These are phyloP conservation scores for Charadrius vociferus DNA, from an alignment of 2,113 vertebrate species.

Conservation along the genomic window DNA sequence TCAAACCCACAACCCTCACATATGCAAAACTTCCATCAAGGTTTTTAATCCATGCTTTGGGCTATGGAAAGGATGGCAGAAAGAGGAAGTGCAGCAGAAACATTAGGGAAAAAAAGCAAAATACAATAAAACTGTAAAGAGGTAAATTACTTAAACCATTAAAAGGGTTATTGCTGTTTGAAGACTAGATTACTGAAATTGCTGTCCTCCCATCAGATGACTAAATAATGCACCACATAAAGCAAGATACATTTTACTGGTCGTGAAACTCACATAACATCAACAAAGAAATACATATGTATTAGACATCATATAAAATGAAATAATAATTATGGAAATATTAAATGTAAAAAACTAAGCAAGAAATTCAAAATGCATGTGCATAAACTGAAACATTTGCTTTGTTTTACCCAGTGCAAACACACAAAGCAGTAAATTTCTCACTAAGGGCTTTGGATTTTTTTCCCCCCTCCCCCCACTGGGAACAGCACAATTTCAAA, in stretches of 20 bases:
- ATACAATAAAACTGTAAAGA: neutral
- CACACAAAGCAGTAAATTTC: slow-evolving; percentile 50
- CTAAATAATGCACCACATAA: slow-evolving; percentile 64
- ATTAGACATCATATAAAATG: slow-evolving; percentile 45
- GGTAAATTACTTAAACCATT: slow-evolving; percentile 30
- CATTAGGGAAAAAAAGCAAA: neutral
- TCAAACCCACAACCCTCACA: neutral
- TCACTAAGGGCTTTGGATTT: neutral
- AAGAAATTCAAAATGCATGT: slow-evolving; percentile 20
- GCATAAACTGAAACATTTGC: slow-evolving; percentile 52
- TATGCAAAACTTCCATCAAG: neutral
- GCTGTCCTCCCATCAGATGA: slow-evolving; percentile 60
- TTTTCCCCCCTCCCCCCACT: slow-evolving; percentile 10
- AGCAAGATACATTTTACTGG: slow-evolving; percentile 28
- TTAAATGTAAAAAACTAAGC: slow-evolving; percentile 8
- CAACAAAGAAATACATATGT: slow-evolving; percentile 37
- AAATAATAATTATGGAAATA: slow-evolving; percentile 46
- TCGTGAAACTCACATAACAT: slow-evolving; percentile 39
- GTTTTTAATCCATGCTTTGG: neutral
- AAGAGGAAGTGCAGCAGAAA: neutral
- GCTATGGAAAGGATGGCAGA: neutral
- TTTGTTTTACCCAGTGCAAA: neutral
- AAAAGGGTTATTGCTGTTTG: slow-evolving; percentile 50
- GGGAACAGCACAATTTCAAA: slow-evolving; percentile 74
- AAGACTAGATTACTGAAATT: slow-evolving; percentile 63